These are phyloP conservation scores for Muscicapa striata DNA, from an alignment of 2,797 vertebrate species.

Conservation along the genomic window DNA sequence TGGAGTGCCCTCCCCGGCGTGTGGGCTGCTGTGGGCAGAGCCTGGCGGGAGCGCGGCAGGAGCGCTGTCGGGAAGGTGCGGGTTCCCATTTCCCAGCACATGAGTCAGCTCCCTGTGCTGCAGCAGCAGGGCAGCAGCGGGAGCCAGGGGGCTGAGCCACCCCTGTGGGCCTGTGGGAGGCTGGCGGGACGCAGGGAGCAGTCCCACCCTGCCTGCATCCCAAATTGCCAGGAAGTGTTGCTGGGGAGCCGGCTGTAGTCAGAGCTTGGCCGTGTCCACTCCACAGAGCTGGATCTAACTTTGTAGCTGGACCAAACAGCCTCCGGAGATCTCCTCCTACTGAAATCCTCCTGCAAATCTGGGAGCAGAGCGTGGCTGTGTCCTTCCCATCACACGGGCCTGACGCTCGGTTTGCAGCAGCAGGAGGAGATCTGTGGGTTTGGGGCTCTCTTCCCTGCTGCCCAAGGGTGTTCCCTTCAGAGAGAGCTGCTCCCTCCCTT, in stretches of 20 bases:
- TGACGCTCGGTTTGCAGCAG: background rate
- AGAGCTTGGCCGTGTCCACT: background rate
- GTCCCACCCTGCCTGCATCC: conserved; percentile 38
- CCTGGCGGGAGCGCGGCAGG: conserved; percentile 57
- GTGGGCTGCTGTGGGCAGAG: conserved; percentile 76
- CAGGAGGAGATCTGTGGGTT: background rate
- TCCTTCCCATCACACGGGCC: background rate
- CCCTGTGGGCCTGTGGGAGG: background rate
- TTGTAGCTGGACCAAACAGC: background rate
- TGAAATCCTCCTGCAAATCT: conserved; percentile 34
- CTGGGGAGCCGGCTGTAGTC: background rate
- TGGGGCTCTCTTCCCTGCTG: background rate
- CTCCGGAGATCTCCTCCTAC: conserved; percentile 51
- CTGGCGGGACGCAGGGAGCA: background rate
- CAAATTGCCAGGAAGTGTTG: background rate
- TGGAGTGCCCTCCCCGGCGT: conserved; percentile 64
- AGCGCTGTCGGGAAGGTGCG: conserved; percentile 77
- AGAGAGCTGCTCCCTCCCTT: background rate
- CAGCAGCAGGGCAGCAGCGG: conserved; percentile 75
- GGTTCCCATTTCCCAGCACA: conserved; percentile 88
- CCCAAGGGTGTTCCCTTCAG: background rate
- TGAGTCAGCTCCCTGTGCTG: conserved; percentile 78
- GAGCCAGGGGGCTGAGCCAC: conserved; percentile 73
- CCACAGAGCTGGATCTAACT: background rate
- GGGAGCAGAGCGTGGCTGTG: conserved; percentile 3